Evolutionary conservation across 2,797 vertebrate species (phyloP).

Genomic region (Crotalus adamanteus): DNA sequence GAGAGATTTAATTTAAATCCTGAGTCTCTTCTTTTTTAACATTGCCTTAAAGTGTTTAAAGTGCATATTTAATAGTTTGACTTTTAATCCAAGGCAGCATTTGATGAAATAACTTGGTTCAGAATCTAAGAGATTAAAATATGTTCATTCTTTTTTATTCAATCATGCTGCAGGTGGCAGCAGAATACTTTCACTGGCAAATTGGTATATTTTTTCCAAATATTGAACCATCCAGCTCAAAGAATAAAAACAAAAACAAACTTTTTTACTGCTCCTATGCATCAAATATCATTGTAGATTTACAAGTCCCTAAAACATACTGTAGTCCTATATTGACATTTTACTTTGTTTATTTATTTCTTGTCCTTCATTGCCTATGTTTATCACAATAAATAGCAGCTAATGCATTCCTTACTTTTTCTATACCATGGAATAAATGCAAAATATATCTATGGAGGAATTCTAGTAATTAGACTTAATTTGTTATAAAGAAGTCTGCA

Average conservation of each 20-base stretch:
- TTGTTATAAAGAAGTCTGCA: not conserved
- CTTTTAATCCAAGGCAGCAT: not conserved
- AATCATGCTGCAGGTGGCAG: conserved; percentile 34
- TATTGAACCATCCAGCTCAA: not conserved
- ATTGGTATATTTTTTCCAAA: not conserved
- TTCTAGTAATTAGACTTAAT: too few relatives aligned
- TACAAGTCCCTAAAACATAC: not conserved
- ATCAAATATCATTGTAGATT: not conserved
- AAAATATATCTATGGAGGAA: not conserved
- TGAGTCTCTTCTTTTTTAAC: not conserved
- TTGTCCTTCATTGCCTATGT: not conserved
- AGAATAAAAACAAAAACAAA: not conserved
- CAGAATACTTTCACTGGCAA: conserved; percentile 10
- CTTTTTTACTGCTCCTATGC: not conserved
- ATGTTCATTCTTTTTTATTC: not conserved
- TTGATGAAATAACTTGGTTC: not conserved
- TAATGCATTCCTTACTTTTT: not conserved
- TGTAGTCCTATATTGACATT: not conserved
- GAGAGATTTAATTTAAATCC: not conserved
- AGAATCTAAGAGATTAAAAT: not conserved
- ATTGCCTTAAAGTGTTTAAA: not conserved
- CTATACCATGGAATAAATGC: not conserved
- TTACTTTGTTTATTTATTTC: rapidly evolving
- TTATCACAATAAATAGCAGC: not conserved
- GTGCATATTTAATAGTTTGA: not conserved